A percentile compares a stretch with the other conserved stretches of the same genome.
Conservation (phyloP, 2,888 invertebrate species). For the Drosophila macrospina region DNA sequence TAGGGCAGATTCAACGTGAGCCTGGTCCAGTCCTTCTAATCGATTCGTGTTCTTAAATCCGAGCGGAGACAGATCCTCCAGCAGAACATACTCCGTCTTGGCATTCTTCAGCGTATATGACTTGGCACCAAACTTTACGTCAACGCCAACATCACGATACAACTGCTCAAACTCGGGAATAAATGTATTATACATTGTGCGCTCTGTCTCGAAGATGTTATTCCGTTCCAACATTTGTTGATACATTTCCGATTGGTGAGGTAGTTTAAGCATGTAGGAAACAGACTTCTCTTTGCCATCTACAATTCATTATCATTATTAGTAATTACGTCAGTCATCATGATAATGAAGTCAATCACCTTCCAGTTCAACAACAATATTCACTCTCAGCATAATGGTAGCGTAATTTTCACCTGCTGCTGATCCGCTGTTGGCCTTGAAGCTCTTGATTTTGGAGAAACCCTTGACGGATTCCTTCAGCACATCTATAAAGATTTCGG, state of each 20-base stretch:
- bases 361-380: constrained; percentile 70
- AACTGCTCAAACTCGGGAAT: constrained; percentile 79
- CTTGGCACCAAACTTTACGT: constrained; percentile 71
- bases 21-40: constrained; percentile 72
- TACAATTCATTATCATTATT: too few relatives aligned
- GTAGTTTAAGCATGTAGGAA: constrained; percentile 69
- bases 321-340: too few relatives aligned
- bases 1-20: constrained; percentile 71
- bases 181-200: constrained; percentile 67
- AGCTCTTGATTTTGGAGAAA: constrained; percentile 43
- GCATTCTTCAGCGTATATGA: constrained; percentile 65
- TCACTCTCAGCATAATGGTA: constrained; percentile 75
- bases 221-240: constrained; percentile 46
- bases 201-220: constrained; percentile 73
- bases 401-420: constrained; percentile 80
- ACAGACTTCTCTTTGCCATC: constrained; percentile 38
- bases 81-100: constrained; percentile 55
- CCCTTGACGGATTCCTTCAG: constrained; percentile 33
- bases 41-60: constrained; percentile 78
- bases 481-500: constrained; percentile 43
- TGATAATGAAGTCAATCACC: constrained; percentile 45
- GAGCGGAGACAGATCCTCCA: constrained; percentile 74
- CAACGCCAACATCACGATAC: constrained; percentile 65
- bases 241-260: constrained; percentile 50
- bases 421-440: constrained; percentile 58